Conservation (phyloP, 1,140 invertebrate genomes). For the Scylla paramamosain region DNA sequence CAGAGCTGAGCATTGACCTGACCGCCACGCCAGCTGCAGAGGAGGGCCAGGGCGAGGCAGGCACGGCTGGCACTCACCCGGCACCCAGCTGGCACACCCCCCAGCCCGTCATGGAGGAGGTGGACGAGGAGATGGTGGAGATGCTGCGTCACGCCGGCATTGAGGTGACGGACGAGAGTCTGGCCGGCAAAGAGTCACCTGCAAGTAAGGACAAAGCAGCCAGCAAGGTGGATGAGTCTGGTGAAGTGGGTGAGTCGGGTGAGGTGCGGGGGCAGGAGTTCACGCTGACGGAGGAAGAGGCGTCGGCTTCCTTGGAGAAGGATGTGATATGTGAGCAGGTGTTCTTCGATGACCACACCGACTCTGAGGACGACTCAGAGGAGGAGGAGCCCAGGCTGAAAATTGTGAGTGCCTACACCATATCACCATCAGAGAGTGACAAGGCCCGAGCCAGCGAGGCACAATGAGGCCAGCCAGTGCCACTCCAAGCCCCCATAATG, state of each 20-base stretch:
- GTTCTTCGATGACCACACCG: constrained; percentile 68
- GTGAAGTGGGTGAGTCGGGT: background rate
- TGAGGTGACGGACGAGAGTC: background rate
- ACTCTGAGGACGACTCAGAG: constrained; percentile 62
- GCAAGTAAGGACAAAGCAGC: no score
- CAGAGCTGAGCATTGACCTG: constrained; percentile 60
- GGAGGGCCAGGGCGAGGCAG: background rate
- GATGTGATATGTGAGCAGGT: constrained; percentile 59
- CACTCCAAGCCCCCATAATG: background rate
- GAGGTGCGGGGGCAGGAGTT: background rate
- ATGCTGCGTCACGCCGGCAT: background rate
- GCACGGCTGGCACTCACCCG: background rate
- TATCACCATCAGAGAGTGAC: constrained; percentile 43
- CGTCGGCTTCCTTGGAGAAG: background rate
- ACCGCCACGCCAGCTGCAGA: background rate
- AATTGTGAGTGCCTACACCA: constrained; percentile 71
- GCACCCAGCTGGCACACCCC: background rate
- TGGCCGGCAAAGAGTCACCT: no score
- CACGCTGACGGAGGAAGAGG: constrained; percentile 35
- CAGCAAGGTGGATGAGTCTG: background rate
- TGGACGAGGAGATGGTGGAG: background rate
- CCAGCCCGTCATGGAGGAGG: background rate
- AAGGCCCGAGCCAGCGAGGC: background rate
- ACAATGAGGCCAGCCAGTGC: background rate
- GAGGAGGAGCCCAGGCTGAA: constrained; percentile 68